Conservation (phyloP, 1,140 invertebrate species). For the Drosophila miranda region DNA sequence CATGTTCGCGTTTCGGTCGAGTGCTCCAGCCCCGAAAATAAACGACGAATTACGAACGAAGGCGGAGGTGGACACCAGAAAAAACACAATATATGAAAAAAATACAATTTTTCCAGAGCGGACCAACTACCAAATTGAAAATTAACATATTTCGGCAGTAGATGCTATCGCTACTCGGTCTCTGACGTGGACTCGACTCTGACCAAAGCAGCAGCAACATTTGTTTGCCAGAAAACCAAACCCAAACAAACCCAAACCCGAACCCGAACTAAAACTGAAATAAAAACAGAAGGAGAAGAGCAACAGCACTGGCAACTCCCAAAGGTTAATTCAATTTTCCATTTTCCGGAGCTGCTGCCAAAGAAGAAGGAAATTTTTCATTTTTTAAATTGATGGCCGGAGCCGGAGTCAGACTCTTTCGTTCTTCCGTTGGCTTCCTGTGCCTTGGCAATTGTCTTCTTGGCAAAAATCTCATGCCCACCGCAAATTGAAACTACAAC, state of each 20-base stretch:
- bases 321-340: conserved; percentile 80
- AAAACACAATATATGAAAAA: conserved; percentile 30
- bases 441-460: conserved; percentile 79
- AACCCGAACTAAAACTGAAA: conserved; percentile 2
- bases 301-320: conserved; percentile 39
- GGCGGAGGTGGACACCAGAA: conserved; percentile 4
- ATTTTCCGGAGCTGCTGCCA: conserved; percentile 61
- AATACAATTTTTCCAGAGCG: conserved; percentile 49
- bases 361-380: conserved; percentile 74
- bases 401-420: conserved; percentile 51
- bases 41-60: conserved; percentile 50
- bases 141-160: conserved; percentile 80
- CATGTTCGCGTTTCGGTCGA: conserved; percentile 55
- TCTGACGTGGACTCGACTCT: conserved; percentile 25
- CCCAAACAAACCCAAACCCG: background rate
- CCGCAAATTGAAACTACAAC: conserved; percentile 78
- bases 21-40: conserved; percentile 57
- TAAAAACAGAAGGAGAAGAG: conserved; percentile 16
- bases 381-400: conserved; percentile 77
- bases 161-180: conserved; percentile 61
- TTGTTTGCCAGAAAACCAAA: conserved; percentile 55
- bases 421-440: conserved; percentile 56
- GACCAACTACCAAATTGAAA: conserved; percentile 76
- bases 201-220: conserved; percentile 19
- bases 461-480: conserved; percentile 79